Base-by-base conservation (phyloP, 2,888 invertebrate genomes). In the Phaedon cochleariae region DNA sequence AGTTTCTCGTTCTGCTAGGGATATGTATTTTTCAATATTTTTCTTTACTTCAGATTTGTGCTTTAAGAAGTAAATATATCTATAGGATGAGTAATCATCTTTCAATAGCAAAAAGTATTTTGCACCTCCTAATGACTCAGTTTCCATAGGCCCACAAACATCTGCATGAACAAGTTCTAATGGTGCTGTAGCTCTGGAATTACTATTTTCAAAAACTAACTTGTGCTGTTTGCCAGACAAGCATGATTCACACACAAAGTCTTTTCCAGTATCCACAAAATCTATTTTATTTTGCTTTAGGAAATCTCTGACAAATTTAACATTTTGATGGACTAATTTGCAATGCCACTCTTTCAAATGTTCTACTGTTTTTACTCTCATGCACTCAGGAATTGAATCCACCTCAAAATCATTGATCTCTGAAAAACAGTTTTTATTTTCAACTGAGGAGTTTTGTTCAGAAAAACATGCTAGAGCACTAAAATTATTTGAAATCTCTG, bases 181-280 rank as follows among this genome's bases (percentile, higher is more conserved):
- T 64, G 55, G 67, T 70, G 59, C 57, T 29, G 20, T 71, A n/a
- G 73, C 74, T 67, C 73, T 74, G 2, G 65, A 64, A 4, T 66
- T 65, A 20, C 49, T 59, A 41, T 70, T 63, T 34, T 59, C 21
- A 60, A 78, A 80, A 5, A 75, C 73, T 10, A 77, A 67, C 17
- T 74, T 67, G 17, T 65, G 29, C 37, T 78, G 75, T 62, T 78
- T 79, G 0, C 73, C 77, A 46, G 79, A 74, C 68, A 64, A 67
- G 54, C 76, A 74, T 26, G 41, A 22, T 61, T 68, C 45, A 62
- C 62, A 65, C 5, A 15, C 15, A 6, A 62, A 17, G 59, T 26
- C 15, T 22, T 53, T 51, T 15, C 22, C 48, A 18, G 41, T 46
- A 26, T 66, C 59, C 22, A 55, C 45, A 52, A 51, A 67, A 22